Evolutionary conservation across 2,797 vertebrate genomes (phyloP).

Genomic region (Telmatherina bonti): DNA sequence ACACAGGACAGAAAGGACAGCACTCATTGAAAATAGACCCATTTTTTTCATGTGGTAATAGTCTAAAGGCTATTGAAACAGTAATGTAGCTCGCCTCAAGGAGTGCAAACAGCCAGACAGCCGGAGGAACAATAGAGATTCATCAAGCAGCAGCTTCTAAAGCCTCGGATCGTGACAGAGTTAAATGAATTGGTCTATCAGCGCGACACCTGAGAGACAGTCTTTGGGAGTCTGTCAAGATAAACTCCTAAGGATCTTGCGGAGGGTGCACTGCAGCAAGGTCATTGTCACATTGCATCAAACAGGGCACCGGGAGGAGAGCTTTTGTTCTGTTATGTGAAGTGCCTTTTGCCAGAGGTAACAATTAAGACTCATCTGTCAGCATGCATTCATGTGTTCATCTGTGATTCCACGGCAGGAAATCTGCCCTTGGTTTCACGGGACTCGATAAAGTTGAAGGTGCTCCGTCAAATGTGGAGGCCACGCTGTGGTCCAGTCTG

Average conservation of each 20-base stretch:
- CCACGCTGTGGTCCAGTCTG: constrained; percentile 43
- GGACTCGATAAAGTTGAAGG: constrained; percentile 65
- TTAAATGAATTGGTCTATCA: constrained; percentile 83
- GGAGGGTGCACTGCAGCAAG: constrained; percentile 77
- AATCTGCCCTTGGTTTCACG: constrained; percentile 58
- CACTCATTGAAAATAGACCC: constrained; percentile 14
- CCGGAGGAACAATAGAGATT: constrained; percentile 70
- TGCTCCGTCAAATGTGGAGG: constrained; percentile 57
- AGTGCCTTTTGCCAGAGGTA: constrained; percentile 79
- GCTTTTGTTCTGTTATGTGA: constrained; percentile 79
- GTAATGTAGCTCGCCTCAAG: constrained; percentile 58
- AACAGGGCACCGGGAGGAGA: constrained; percentile 66
- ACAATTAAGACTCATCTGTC: constrained; percentile 85
- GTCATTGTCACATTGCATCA: constrained; percentile 83
- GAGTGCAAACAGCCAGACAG: constrained; percentile 68
- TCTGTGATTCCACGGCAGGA: constrained; percentile 57
- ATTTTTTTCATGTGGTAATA: constrained; percentile 44
- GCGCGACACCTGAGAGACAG: constrained; percentile 78
- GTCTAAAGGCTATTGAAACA: constrained; percentile 68
- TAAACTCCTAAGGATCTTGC: constrained; percentile 77
- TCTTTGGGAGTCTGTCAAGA: constrained; percentile 77
- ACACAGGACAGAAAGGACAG: constrained; percentile 42
- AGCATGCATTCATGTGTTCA: constrained; percentile 75
- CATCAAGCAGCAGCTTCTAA: constrained; percentile 72
- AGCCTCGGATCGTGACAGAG: constrained; percentile 75